phyloP scores from a whole-genome alignment of 37 sponge, comb jelly and placozoan species.

The Halichondria panicea region DNA sequence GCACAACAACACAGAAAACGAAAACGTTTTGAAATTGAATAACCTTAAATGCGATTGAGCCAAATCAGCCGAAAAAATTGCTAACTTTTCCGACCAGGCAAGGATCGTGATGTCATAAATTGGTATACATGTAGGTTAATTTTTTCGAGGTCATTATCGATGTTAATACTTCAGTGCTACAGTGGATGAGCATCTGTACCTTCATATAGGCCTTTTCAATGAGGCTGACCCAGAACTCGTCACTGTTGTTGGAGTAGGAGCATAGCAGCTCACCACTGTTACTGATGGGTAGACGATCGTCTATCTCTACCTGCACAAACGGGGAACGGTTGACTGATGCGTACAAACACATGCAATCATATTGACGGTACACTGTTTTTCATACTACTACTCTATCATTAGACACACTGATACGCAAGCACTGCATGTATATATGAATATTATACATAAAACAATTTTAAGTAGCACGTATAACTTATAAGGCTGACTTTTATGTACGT shows the following conservation, averaged over 20 bases:
- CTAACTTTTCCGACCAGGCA: too few species aligned
- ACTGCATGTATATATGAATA: too few species aligned
- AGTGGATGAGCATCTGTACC: conserved; percentile 30
- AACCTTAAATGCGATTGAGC: neutral
- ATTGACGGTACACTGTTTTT: too few species aligned
- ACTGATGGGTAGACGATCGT: conserved; percentile 90
- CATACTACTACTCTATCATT: too few species aligned
- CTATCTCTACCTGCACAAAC: conserved; percentile 84
- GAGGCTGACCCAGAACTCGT: conserved; percentile 97
- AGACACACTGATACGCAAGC: too few species aligned
- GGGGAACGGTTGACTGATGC: neutral
- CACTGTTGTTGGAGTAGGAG: conserved; percentile 84
- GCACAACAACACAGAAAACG: neutral
- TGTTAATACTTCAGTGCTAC: neutral
- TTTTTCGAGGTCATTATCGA: too few species aligned
- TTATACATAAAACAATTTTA: neutral
- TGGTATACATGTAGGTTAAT: too few species aligned
- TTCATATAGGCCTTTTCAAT: conserved; percentile 99
- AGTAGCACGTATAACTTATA: neutral
- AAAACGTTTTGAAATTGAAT: neutral
- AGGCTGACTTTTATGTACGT: neutral
- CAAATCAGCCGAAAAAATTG: neutral
- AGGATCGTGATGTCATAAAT: too few species aligned
- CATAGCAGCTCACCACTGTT: conserved; percentile 80
- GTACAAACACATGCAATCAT: too few species aligned